Percentiles rank a stretch among this genome's conserved stretches.
Evolutionary conservation across 2,888 invertebrate species (phyloP).

Genomic region (Phortica magna): DNA sequence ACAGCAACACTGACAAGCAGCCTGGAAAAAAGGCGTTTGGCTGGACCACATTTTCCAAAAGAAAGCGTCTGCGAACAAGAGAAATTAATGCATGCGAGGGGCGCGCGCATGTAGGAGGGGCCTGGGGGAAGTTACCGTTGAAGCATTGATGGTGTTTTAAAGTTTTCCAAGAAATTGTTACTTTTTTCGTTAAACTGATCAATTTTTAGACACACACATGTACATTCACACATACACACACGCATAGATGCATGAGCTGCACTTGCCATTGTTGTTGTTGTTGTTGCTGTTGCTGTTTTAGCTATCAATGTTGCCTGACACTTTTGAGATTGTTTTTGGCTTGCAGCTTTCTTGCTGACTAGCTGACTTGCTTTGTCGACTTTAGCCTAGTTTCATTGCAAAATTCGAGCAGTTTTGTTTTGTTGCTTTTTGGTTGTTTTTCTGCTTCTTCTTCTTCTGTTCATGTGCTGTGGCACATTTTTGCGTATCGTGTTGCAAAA

Average conservation of each 20-base stretch:
- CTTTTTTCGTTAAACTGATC: not conserved
- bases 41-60: constrained; percentile 73
- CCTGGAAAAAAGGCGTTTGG: constrained; percentile 41
- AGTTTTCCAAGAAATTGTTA: constrained; percentile 44
- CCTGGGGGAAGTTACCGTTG: not conserved
- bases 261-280: too few relatives aligned
- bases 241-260: not conserved
- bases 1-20: constrained; percentile 19
- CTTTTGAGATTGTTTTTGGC: constrained; percentile 49
- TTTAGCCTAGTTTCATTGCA: constrained; percentile 57
- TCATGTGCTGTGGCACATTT: not conserved
- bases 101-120: not conserved
- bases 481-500: constrained; percentile 1
- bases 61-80: constrained; percentile 62
- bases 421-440: not conserved
- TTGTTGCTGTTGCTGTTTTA: not conserved
- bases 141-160: constrained; percentile 48
- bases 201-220: constrained; percentile 38
- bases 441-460: not conserved
- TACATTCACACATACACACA: constrained; percentile 31
- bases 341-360: constrained; percentile 56
- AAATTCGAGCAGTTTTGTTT: constrained; percentile 44
- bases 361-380: not conserved
- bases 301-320: not conserved
- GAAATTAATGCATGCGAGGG: constrained; percentile 55